Conservation (phyloP, 2,797 vertebrate genomes). For the Spinus olivaceus region DNA sequence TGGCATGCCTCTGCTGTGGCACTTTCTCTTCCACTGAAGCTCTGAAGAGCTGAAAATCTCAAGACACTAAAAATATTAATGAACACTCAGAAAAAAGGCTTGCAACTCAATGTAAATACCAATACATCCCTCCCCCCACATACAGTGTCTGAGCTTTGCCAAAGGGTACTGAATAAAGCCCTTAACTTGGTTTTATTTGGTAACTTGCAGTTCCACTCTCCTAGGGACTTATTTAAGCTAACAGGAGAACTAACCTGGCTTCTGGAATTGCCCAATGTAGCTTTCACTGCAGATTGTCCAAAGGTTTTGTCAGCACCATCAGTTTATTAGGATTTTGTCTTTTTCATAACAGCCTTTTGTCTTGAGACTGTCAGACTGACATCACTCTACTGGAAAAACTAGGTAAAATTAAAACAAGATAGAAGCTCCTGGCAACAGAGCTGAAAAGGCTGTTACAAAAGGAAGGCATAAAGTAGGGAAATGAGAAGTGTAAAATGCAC, state of each 20-base stretch:
- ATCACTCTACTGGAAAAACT: neutral
- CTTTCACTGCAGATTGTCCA: neutral
- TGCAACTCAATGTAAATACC: neutral
- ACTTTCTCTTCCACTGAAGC: neutral
- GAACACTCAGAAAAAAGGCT: neutral
- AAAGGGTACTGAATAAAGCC: neutral
- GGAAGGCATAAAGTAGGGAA: neutral
- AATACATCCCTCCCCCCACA: rapidly evolving
- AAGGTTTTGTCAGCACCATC: neutral
- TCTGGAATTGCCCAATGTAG: neutral
- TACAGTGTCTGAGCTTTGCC: neutral
- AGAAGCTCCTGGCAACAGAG: neutral
- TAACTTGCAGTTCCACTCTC: neutral
- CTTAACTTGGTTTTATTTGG: neutral
- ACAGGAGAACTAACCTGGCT: neutral
- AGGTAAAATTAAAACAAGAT: neutral
- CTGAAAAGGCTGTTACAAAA: neutral
- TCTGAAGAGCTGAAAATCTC: neutral
- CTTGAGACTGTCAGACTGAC: neutral
- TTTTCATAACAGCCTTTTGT: neutral
- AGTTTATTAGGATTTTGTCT: neutral
- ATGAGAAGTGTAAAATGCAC: neutral
- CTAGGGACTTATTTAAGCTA: neutral
- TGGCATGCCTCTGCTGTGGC: rapidly evolving
- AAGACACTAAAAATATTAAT: neutral